A percentile compares a stretch with the other conserved stretches of the same genome.
Conservation (phyloP, 1,140 invertebrate genomes). For the Trichoplusia ni region DNA sequence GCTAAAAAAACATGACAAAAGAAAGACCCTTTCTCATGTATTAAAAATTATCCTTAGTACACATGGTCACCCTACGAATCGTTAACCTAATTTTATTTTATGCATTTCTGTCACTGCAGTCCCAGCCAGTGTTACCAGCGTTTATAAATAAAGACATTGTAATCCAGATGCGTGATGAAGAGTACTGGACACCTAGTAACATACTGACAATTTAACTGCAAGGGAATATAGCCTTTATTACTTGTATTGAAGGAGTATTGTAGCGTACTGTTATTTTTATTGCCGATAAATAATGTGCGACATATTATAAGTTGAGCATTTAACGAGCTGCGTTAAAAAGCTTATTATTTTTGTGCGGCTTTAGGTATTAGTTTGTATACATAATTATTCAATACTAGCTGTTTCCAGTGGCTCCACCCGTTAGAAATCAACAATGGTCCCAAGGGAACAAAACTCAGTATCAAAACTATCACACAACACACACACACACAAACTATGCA, state of each 20-base stretch:
- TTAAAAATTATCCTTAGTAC: no score
- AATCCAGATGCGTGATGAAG: constrained; percentile 6
- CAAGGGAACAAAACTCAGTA: no score
- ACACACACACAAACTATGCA: no score
- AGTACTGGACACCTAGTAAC: neutral
- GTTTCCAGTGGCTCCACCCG: no score
- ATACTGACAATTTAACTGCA: neutral
- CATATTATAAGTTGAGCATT: neutral
- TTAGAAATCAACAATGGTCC: no score
- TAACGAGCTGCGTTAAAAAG: neutral
- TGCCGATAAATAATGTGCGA: neutral
- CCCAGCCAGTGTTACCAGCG: constrained; percentile 7
- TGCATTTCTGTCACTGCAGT: constrained; percentile 17
- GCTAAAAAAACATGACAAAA: no score
- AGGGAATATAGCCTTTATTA: neutral
- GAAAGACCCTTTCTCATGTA: no score
- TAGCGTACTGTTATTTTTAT: neutral
- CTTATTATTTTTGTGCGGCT: neutral
- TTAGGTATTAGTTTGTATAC: neutral
- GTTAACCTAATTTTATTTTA: constrained; percentile 31
- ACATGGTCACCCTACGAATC: constrained; percentile 15
- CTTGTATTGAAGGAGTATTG: neutral
- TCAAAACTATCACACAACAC: no score
- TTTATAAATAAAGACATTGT: constrained; percentile 29
- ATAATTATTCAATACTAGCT: neutral